These are phyloP conservation scores for Prosapia bicincta DNA, from an alignment of 2,888 invertebrate genomes.

Conservation along the genomic window DNA sequence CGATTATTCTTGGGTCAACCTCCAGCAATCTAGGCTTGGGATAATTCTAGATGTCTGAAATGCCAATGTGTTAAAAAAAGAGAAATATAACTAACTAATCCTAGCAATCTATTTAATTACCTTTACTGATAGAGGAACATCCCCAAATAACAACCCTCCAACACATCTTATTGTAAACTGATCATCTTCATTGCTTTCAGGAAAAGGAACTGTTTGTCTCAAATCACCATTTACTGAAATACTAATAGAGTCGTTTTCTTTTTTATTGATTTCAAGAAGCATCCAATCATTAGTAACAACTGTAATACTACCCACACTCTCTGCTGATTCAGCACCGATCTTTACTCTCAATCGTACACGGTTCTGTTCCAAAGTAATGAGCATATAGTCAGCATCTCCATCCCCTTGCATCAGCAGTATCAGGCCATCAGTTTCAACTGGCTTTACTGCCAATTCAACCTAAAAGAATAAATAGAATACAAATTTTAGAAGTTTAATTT, in stretches of 20 bases:
- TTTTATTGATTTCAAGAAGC: neutral
- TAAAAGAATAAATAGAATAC: slow-evolving; percentile 13
- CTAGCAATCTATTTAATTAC: no score
- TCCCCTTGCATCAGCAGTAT: slow-evolving; percentile 28
- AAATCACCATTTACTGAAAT: neutral
- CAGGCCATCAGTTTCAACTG: slow-evolving; percentile 27
- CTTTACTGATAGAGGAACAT: slow-evolving; percentile 2
- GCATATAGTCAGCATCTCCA: slow-evolving; percentile 13
- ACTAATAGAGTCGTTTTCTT: neutral
- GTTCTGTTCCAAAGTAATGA: slow-evolving; percentile 28
- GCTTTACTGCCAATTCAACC: slow-evolving; percentile 31
- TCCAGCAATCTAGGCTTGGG: no score
- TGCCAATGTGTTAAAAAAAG: no score
- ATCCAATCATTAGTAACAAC: neutral
- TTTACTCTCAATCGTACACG: slow-evolving; percentile 23
- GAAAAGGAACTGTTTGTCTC: neutral
- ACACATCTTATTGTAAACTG: neutral
- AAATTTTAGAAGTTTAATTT: no score
- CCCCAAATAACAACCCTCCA: slow-evolving; percentile 2
- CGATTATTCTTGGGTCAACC: no score
- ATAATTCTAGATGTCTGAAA: no score
- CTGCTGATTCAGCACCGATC: neutral
- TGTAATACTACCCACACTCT: neutral
- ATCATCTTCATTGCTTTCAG: neutral
- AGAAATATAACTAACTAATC: no score